Conservation (phyloP, 2,113 vertebrate genomes). For the Labeo rohita region DNA sequence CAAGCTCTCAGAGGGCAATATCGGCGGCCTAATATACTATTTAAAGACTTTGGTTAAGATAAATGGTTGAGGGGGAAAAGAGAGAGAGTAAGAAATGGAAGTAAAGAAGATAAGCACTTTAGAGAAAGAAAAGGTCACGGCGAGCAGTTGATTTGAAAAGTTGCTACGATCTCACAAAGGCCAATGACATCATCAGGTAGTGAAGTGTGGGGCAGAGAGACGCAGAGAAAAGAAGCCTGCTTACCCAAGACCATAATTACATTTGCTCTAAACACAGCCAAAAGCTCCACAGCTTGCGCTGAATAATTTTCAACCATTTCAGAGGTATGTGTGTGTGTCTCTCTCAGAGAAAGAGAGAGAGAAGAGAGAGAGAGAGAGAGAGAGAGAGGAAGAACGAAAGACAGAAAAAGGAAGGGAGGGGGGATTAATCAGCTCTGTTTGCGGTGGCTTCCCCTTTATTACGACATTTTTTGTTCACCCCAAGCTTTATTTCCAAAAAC, state of each 20-base stretch:
- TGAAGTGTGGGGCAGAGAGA: constrained; percentile 80
- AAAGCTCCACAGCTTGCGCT: constrained; percentile 85
- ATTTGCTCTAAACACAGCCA: constrained; percentile 91
- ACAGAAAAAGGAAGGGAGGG: constrained; percentile 49
- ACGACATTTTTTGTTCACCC: constrained; percentile 66
- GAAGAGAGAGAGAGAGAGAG: constrained; percentile 2
- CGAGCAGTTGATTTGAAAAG: constrained; percentile 86
- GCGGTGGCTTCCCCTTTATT: constrained; percentile 81
- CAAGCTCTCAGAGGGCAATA: constrained; percentile 58
- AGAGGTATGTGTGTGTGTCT: constrained; percentile 35
- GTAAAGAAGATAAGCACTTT: constrained; percentile 70
- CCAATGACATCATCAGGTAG: constrained; percentile 89
- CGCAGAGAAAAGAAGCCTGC: constrained; percentile 79
- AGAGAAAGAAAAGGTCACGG: constrained; percentile 82
- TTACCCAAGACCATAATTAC: constrained; percentile 93
- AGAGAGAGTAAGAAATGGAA: constrained; percentile 68
- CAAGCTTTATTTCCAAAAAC: constrained; percentile 64
- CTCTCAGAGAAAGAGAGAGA: not conserved
- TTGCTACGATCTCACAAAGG: constrained; percentile 80
- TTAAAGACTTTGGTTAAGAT: constrained; percentile 78
- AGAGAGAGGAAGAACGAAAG: not conserved
- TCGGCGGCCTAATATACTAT: constrained; percentile 72
- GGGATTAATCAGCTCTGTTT: constrained; percentile 88
- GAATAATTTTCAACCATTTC: constrained; percentile 78
- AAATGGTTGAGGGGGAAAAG: constrained; percentile 51